Evolutionary conservation across 2,113 vertebrate species (phyloP).

Genomic region (Phaethon lepturus): DNA sequence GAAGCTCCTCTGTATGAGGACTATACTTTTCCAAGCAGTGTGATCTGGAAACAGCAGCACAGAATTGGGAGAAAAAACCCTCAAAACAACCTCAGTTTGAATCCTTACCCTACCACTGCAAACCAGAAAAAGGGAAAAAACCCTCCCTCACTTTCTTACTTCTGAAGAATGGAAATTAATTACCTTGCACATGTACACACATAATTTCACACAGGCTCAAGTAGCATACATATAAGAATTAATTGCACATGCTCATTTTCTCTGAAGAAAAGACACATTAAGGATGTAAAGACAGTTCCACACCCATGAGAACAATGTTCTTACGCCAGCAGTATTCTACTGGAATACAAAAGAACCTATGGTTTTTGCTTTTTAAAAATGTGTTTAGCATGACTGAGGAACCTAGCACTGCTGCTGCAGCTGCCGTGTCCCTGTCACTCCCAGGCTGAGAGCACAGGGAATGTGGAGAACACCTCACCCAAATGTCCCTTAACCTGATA

Average conservation of each 20-base stretch:
- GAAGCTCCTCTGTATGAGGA: neutral
- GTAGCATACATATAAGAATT: neutral
- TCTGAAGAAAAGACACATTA: slow-evolving; percentile 39
- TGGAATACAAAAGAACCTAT: slow-evolving; percentile 19
- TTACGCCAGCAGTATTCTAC: neutral
- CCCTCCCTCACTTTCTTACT: neutral
- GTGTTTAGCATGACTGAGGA: neutral
- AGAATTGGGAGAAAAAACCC: neutral
- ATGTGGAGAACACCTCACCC: neutral
- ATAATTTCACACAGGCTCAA: neutral
- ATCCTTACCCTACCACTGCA: neutral
- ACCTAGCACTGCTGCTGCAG: neutral
- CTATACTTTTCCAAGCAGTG: neutral
- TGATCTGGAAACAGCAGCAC: neutral
- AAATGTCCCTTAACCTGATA: neutral
- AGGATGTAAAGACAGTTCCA: slow-evolving; percentile 30
- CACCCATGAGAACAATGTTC: neutral
- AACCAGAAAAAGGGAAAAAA: neutral
- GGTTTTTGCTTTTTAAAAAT: neutral
- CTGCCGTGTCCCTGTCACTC: neutral
- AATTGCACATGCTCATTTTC: neutral
- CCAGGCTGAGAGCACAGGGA: neutral
- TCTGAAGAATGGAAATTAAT: neutral
- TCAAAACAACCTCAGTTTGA: neutral
- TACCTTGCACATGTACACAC: neutral